Evolutionary conservation across 1,140 invertebrate genomes (phyloP).

Genomic region (Ips typographus): DNA sequence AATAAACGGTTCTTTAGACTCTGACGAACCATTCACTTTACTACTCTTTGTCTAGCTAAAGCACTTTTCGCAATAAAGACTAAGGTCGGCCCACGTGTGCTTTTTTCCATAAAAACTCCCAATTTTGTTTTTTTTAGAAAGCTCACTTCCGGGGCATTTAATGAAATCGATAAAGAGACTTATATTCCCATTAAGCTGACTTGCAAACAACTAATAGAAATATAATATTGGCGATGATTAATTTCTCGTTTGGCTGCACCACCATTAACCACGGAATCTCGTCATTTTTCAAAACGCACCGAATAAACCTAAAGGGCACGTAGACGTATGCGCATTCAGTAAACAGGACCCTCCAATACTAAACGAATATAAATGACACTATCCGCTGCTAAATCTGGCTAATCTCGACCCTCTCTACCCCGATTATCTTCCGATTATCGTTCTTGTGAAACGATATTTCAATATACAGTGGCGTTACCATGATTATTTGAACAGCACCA

Average conservation of each 20-base stretch:
- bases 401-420: constrained; percentile 41
- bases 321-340: constrained; percentile 11
- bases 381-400: constrained; percentile 47
- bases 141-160: too few relatives aligned
- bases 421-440: constrained; percentile 43
- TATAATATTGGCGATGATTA: constrained; percentile 13
- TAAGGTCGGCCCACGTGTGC: too few relatives aligned
- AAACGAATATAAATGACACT: constrained; percentile 50
- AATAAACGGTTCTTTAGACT: too few relatives aligned
- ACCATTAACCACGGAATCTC: constrained; percentile 1
- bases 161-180: too few relatives aligned
- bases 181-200: background rate
- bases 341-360: constrained; percentile 31
- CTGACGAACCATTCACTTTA: too few relatives aligned
- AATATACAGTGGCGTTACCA: background rate
- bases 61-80: too few relatives aligned
- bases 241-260: constrained; percentile 3
- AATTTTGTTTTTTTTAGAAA: too few relatives aligned
- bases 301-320: constrained; percentile 38
- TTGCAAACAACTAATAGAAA: background rate
- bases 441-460: constrained; percentile 30
- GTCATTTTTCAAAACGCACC: constrained; percentile 39
- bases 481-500: background rate
- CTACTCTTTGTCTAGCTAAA: too few relatives aligned
- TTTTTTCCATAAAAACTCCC: too few relatives aligned